Evolutionary conservation across 2,888 invertebrate genomes (phyloP).

Genomic region (Ypsolopha sequella): DNA sequence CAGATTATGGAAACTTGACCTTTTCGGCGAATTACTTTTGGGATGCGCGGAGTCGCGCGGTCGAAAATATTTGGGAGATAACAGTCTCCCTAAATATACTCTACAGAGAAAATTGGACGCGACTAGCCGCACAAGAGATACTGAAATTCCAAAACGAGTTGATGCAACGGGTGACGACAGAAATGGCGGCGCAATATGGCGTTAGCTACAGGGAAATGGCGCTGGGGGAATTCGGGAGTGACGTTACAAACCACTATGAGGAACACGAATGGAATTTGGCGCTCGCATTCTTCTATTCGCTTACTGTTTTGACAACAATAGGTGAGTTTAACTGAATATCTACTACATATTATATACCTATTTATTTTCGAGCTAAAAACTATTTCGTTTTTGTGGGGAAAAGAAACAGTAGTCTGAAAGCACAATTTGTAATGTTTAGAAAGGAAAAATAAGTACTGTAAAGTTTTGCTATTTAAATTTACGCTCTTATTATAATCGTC

Average conservation of each 20-base stretch:
- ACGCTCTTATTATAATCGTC: too few species aligned
- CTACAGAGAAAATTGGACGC: constrained; percentile 91
- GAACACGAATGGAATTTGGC: constrained; percentile 90
- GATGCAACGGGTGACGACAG: constrained; percentile 82
- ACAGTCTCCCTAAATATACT: constrained; percentile 90
- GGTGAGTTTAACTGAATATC: constrained; percentile 71
- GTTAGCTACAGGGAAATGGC: constrained; percentile 66
- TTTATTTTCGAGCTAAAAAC: too few species aligned
- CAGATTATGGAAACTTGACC: constrained; percentile 48
- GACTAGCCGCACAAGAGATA: constrained; percentile 82
- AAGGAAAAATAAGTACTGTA: too few species aligned
- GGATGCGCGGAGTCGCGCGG: constrained; percentile 71
- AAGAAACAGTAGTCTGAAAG: too few species aligned
- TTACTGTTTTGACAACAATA: constrained; percentile 93
- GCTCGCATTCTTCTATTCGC: constrained; percentile 92
- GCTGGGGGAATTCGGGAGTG: constrained; percentile 51
- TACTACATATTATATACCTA: too few species aligned
- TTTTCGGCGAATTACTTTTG: constrained; percentile 62
- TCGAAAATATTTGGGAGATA: constrained; percentile 93
- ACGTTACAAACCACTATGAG: constrained; percentile 54
- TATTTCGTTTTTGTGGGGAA: too few species aligned
- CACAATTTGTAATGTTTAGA: too few species aligned
- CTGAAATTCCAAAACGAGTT: constrained; percentile 87
- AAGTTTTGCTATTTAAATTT: too few species aligned
- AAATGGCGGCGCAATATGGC: constrained; percentile 75